Percentiles rank a stretch among this genome's conserved stretches.
Conservation (phyloP, 2,888 invertebrate species). For the Parnassius glacialis region DNA sequence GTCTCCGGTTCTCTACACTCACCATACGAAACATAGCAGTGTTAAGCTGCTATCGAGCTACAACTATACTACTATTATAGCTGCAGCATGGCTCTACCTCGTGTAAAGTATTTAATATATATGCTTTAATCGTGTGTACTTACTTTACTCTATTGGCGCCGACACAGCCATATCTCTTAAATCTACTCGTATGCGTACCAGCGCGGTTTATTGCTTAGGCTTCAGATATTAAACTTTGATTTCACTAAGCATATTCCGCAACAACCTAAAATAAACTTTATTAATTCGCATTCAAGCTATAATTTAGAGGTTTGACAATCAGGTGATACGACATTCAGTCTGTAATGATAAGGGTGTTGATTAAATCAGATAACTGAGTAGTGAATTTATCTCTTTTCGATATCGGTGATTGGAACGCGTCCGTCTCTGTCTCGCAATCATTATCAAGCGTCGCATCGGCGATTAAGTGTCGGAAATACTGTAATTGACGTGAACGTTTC, state of each 20-base stretch:
- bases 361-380: conserved; percentile 43
- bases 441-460: conserved; percentile 32
- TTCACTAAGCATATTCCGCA: conserved; percentile 40
- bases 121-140: conserved; percentile 29
- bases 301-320: conserved; percentile 14
- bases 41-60: too few species aligned
- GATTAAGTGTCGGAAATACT: conserved; percentile 35
- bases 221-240: conserved; percentile 48
- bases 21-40: too few species aligned
- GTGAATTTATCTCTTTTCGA: conserved; percentile 46
- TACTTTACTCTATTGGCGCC: conserved; percentile 44
- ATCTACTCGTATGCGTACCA: conserved; percentile 60
- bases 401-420: conserved; percentile 34
- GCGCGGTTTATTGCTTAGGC: conserved; percentile 56
- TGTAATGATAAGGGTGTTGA: conserved; percentile 32
- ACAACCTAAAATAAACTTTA: conserved; percentile 30
- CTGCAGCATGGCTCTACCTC: too few species aligned
- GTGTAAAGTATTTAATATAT: background rate
- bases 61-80: too few species aligned
- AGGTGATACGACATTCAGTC: conserved; percentile 28
- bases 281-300: background rate
- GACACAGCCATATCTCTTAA: conserved; percentile 47
- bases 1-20: too few species aligned
- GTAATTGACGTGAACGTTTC: conserved; percentile 39
- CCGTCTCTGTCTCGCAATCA: conserved; percentile 33